phyloP scores from a whole-genome alignment of 2,113 vertebrate species.

The Centrocercus urophasianus region DNA sequence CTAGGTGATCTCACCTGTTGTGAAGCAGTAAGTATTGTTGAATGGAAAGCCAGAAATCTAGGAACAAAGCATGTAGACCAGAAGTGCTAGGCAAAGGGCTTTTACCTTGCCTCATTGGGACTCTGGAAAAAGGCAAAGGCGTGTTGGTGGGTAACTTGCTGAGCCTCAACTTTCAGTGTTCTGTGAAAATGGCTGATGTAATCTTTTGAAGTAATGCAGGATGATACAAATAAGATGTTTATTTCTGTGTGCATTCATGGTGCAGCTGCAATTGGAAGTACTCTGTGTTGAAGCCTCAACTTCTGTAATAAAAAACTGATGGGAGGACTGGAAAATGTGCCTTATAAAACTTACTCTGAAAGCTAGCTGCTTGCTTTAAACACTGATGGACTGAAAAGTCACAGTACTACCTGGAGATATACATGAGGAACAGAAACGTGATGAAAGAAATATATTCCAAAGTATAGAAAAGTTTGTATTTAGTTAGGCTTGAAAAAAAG shows the following conservation, averaged over 20 bases:
- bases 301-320: background rate
- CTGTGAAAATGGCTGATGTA: background rate
- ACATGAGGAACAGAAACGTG: background rate
- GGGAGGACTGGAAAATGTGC: background rate
- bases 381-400: background rate
- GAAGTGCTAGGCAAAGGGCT: background rate
- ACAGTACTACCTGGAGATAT: background rate
- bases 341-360: background rate
- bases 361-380: background rate
- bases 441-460: background rate
- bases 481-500: background rate
- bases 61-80: accelerated
- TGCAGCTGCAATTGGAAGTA: background rate
- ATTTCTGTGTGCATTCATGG: background rate
- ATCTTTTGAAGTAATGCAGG: background rate
- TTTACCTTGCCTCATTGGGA: background rate
- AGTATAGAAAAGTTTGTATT: background rate
- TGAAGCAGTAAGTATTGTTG: background rate
- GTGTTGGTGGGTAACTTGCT: background rate
- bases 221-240: background rate
- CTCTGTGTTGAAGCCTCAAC: background rate
- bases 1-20: background rate
- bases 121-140: background rate
- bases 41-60: background rate
- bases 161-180: background rate